phyloP scores from a whole-genome alignment of 2,888 invertebrate genomes.

The Brachypterus glaber region DNA sequence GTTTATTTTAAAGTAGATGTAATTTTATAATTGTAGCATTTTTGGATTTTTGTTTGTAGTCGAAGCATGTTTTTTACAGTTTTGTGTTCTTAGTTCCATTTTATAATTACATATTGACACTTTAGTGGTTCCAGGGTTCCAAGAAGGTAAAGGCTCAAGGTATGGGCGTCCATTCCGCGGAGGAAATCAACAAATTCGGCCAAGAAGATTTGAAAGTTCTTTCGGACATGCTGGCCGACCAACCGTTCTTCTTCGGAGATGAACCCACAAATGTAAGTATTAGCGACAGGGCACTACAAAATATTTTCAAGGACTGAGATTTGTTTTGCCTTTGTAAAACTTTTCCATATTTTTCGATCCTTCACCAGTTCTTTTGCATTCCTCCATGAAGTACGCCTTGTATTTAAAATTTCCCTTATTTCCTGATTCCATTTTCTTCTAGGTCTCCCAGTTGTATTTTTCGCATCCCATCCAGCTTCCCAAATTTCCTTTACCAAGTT shows the following conservation, averaged over 20 bases:
- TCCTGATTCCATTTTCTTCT: no score
- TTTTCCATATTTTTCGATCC: no score
- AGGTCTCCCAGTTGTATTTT: no score
- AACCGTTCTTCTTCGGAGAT: conserved; percentile 93
- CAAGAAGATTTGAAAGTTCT: conserved; percentile 85
- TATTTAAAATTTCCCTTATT: no score
- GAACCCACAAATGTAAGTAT: conserved; percentile 77
- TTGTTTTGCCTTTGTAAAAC: no score
- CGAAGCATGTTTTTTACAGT: conserved; percentile 38
- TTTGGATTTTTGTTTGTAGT: conserved; percentile 19
- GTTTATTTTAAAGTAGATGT: no score
- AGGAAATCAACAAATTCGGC: conserved; percentile 86
- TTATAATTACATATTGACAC: conserved; percentile 40
- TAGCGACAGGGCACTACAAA: no score
- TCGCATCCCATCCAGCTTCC: no score
- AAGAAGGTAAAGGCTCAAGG: conserved; percentile 91
- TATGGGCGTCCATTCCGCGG: conserved; percentile 83
- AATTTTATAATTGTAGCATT: conserved; percentile 20
- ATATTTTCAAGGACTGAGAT: no score
- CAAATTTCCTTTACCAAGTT: no score
- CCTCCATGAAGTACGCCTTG: no score
- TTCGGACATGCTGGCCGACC: conserved; percentile 81
- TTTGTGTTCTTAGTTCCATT: conserved; percentile 37
- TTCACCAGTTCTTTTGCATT: no score
- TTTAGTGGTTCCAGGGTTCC: conserved; percentile 64